Evolutionary conservation across 2,113 vertebrate genomes (phyloP), one percentile per base, ranked within the genome.

Genomic region (zebrafish (Danio rerio)): DNA sequence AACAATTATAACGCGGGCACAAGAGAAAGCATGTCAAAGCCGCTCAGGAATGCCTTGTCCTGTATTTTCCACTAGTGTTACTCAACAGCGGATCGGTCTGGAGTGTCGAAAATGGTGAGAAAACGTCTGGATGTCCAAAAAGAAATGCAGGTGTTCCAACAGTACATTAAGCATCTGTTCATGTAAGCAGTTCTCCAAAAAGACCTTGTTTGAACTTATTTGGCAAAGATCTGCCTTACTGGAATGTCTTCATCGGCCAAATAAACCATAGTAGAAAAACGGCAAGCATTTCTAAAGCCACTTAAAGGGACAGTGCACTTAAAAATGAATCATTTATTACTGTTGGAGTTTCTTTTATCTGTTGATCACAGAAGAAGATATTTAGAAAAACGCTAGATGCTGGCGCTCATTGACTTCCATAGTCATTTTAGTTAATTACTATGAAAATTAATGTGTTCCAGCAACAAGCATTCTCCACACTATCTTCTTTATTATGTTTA

Each of bases 11-110:
- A 31, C 1, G 1, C 1, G 16, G 58, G 12, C 40, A n/a, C 15
- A 61, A 62, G 45, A 13, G 45, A 11, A 31, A 52, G 18, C n/a
- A 31, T 12, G 49, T 18, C 73, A 49, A 81, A 63, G 55, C 73
- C 74, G 40, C n/a, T 50, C 45, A 52, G 73, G 75, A 85, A 82
- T 82, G 73, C 50, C 55, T 69, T 81, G 66, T 52, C 49, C 42
- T 4, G 61, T 6, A 77, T 85, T 85, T 81, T 73, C 80, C 80
- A 81, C 40, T 18, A 52, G 56, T 50, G 43, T 69, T 18, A 20
- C n/a, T 69, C 66, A 20, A 49, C n/a, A 49, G n/a, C n/a, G 47
- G 43, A 9, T 69, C 43, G 18, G 66, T 69, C 66, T 69, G 43
- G n/a, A 59, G 3, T 9, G 5, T 16, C 42, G 16, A 12, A 42